Evolutionary conservation across 2,797 vertebrate species (phyloP), one percentile per base, ranked within the genome.

Genomic region (Octomys mimax): DNA sequence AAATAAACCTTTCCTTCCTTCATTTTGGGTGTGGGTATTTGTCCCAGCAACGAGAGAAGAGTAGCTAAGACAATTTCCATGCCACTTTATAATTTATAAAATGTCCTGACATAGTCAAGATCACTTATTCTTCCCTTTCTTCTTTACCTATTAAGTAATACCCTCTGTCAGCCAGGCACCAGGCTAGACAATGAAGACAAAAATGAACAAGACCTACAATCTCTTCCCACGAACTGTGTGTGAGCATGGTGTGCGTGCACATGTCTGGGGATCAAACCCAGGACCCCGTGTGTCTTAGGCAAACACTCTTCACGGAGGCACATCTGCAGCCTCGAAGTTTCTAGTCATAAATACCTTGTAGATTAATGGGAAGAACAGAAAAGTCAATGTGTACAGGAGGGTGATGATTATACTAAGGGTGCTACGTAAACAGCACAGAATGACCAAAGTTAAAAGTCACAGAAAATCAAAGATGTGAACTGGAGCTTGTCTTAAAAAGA

Each of bases 11-110:
- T n/a, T n/a, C n/a, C n/a, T n/a, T n/a, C n/a, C n/a, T n/a, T n/a
- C n/a, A n/a, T n/a, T n/a, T n/a, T n/a, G n/a, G n/a, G n/a, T n/a
- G n/a, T n/a, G n/a, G n/a, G n/a, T n/a, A n/a, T n/a, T n/a, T n/a
- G n/a, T n/a, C n/a, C n/a, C n/a, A n/a, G n/a, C n/a, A n/a, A n/a
- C n/a, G n/a, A n/a, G n/a, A n/a, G n/a, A n/a, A n/a, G n/a, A n/a
- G n/a, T n/a, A n/a, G n/a, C n/a, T n/a, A n/a, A n/a, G n/a, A n/a
- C n/a, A n/a, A 77, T 57, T 75, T 93, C 39, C 61, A 92, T 6
- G 87, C 66, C 28, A 95, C 36, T 88, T 95, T 92, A 90, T 68
- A 96, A 88, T 86, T 96, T 96, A 95, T 46, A 95, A 97, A 97
- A 96, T 95, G 83, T 80, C 71, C 96, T 96, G 85, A 96, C 68